phyloP scores from a whole-genome alignment of 2,888 invertebrate genomes.

The Andrena chrysosceles region DNA sequence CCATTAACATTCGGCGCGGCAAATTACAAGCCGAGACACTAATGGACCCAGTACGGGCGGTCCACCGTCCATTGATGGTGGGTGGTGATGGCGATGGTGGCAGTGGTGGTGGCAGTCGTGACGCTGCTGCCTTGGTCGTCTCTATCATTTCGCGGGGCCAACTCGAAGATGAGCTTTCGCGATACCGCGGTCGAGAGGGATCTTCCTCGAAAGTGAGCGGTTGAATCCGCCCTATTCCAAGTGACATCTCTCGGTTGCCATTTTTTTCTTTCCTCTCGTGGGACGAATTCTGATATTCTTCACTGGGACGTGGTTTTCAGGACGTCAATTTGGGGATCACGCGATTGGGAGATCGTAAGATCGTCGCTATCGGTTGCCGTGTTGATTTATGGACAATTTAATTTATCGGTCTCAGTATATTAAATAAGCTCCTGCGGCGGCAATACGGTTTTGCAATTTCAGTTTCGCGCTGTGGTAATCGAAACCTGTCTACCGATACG shows the following conservation, averaged over 20 bases:
- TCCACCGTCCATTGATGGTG: constrained; percentile 74
- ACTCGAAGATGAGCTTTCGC: constrained; percentile 62
- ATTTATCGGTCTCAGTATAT: constrained; percentile 14
- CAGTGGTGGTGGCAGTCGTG: constrained; percentile 39
- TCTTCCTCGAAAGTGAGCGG: constrained; percentile 41
- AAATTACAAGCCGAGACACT: constrained; percentile 84
- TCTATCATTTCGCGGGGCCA: constrained; percentile 47
- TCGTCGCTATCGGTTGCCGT: neutral
- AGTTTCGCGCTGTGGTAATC: constrained; percentile 33
- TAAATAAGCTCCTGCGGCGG: constrained; percentile 1
- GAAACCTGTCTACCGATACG: constrained; percentile 24
- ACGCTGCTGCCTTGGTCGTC: constrained; percentile 43
- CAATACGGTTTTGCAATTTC: constrained; percentile 21
- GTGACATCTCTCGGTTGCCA: constrained; percentile 18
- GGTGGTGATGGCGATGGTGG: constrained; percentile 69
- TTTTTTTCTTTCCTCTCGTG: neutral
- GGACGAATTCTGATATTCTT: neutral
- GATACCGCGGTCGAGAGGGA: constrained; percentile 44
- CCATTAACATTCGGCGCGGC: constrained; percentile 85
- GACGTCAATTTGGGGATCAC: neutral
- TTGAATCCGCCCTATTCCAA: constrained; percentile 20
- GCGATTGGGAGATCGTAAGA: neutral
- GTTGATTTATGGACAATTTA: neutral
- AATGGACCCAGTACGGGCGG: constrained; percentile 81
- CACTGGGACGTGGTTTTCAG: constrained; percentile 4